Conservation (phyloP, 1,140 invertebrate genomes). For the Drosophila subpulchrella region DNA sequence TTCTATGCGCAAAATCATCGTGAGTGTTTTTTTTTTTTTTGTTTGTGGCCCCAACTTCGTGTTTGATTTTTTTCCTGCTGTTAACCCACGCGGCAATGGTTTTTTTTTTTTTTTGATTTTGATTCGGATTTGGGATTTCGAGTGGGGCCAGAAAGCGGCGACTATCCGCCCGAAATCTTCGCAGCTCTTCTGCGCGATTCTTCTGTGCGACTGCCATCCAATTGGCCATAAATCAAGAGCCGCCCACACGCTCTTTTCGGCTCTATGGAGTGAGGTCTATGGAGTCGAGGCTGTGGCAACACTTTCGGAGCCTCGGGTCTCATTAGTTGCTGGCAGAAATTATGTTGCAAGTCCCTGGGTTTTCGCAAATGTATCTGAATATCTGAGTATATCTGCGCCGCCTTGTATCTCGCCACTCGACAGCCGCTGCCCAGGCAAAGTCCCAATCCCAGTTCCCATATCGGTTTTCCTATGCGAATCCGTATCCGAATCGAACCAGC, state of each 20-base stretch:
- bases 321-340: conserved; percentile 45
- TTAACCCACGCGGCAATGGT: conserved; percentile 37
- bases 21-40: conserved; percentile 31
- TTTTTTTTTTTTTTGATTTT: conserved; percentile 14
- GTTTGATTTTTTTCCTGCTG: conserved; percentile 9
- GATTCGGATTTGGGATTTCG: conserved; percentile 38
- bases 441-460: conserved; percentile 6
- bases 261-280: background rate
- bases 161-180: conserved; percentile 7
- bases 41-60: background rate
- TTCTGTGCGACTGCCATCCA: conserved; percentile 42
- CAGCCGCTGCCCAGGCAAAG: conserved; percentile 44
- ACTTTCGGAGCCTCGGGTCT: conserved; percentile 26
- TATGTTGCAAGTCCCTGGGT: conserved; percentile 31
- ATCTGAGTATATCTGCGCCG: conserved; percentile 2
- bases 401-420: conserved; percentile 46
- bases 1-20: conserved; percentile 34
- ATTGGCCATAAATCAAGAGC: conserved; percentile 81
- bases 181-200: conserved; percentile 33
- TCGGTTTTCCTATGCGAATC: conserved; percentile 19
- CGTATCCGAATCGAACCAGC: conserved; percentile 19
- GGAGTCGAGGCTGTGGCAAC: conserved; percentile 8
- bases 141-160: conserved; percentile 3
- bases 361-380: conserved; percentile 9
- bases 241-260: conserved; percentile 60